Evolutionary conservation across 2,797 vertebrate species (phyloP).

Genomic region (Champsocephalus gunnari): DNA sequence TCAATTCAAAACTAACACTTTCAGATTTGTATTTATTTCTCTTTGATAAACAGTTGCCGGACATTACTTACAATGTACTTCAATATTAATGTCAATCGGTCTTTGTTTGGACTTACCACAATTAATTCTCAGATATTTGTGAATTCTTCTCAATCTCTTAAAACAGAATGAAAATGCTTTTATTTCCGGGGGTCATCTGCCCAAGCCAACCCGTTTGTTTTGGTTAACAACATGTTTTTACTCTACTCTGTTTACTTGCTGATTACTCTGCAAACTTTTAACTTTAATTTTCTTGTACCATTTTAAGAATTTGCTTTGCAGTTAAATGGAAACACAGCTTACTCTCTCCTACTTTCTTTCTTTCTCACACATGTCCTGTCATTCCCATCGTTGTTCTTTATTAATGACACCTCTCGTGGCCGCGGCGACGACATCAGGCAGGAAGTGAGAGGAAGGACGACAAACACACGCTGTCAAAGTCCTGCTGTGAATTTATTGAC

Average conservation of each 20-base stretch:
- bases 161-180: too few species aligned
- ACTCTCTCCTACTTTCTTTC: too few species aligned
- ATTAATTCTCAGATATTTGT: neutral
- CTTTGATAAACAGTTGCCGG: neutral
- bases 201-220: too few species aligned
- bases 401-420: slow-evolving; percentile 17
- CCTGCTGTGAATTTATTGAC: slow-evolving; percentile 61
- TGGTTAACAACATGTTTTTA: too few species aligned
- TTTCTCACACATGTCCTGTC: neutral
- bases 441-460: slow-evolving; percentile 48
- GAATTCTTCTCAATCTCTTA: too few species aligned
- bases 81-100: neutral
- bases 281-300: too few species aligned
- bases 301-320: too few species aligned
- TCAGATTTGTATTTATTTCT: neutral
- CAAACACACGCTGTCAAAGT: slow-evolving; percentile 36
- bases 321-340: too few species aligned
- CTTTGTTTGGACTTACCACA: neutral
- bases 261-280: too few species aligned
- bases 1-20: neutral
- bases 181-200: too few species aligned
- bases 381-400: slow-evolving; percentile 4
- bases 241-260: too few species aligned
- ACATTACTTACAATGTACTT: neutral
- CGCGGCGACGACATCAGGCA: slow-evolving; percentile 35